Evolutionary conservation across 2,888 invertebrate genomes (phyloP).

Genomic region (Epistrophella euchroma): DNA sequence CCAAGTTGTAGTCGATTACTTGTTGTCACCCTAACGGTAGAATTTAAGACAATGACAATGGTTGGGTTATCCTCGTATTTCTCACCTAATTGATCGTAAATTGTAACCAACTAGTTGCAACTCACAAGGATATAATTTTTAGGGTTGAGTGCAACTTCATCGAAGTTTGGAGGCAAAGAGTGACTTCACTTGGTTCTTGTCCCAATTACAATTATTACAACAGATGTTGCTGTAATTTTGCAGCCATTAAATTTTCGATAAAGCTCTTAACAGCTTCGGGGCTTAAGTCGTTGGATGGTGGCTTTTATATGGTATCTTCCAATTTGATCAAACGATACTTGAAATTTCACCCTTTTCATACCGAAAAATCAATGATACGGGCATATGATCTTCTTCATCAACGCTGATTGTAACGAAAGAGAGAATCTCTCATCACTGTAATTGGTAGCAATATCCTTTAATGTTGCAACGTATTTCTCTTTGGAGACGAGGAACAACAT

Average conservation of each 20-base stretch:
- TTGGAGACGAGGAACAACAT: constrained; percentile 97
- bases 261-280: constrained; percentile 86
- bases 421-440: constrained; percentile 96
- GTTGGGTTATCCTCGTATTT: constrained; percentile 93
- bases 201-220: constrained; percentile 99
- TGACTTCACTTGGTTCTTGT: constrained; percentile 95
- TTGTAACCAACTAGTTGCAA: constrained; percentile 98
- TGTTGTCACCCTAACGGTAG: constrained; percentile 96
- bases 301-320: constrained; percentile 99
- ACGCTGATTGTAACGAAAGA: constrained; percentile 98
- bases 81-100: constrained; percentile 98
- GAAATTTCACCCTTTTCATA: constrained; percentile 97
- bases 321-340: constrained; percentile 95
- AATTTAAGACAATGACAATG: constrained; percentile 96
- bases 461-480: constrained; percentile 90
- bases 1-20: constrained; percentile 96
- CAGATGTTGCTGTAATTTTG: constrained; percentile 97
- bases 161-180: constrained; percentile 98
- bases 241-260: constrained; percentile 94
- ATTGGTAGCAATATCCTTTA: constrained; percentile 93
- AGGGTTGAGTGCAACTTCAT: constrained; percentile 94
- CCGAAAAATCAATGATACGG: constrained; percentile 99
- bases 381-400: constrained; percentile 97
- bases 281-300: constrained; percentile 85
- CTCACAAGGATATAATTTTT: constrained; percentile 97